Percentiles rank a stretch among this genome's conserved stretches.
phyloP scores from a whole-genome alignment of 2,113 vertebrate species.

The Formicarius rufipectus region DNA sequence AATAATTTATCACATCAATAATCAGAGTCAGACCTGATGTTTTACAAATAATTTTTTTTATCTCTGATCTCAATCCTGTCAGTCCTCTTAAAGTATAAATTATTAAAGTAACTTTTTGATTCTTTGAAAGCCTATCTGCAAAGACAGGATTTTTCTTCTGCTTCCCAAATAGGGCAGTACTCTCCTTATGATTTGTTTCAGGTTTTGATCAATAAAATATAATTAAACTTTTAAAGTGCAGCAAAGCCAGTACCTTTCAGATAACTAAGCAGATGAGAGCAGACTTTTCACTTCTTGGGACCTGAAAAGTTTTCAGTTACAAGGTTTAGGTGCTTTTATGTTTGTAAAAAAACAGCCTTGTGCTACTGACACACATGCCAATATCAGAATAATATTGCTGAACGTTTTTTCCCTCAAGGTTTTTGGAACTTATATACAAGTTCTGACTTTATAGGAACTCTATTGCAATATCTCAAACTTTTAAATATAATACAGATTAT shows the following conservation, averaged over 20 bases:
- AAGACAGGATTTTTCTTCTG: constrained; percentile 11
- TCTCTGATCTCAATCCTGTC: constrained; percentile 53
- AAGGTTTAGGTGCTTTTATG: constrained; percentile 22
- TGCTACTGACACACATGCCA: constrained; percentile 21
- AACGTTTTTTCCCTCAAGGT: not conserved
- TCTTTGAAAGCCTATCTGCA: constrained; percentile 40
- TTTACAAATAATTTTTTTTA: constrained; percentile 52
- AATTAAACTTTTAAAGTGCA: constrained; percentile 41
- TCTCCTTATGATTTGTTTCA: not conserved
- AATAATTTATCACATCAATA: constrained; percentile 65
- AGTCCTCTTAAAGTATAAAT: constrained; percentile 60
- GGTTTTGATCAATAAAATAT: constrained; percentile 66
- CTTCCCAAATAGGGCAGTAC: constrained; percentile 32
- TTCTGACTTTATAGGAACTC: not conserved
- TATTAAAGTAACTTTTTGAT: constrained; percentile 59
- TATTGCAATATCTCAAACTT: not conserved
- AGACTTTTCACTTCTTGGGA: constrained; percentile 22
- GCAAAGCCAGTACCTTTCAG: not conserved
- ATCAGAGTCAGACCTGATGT: constrained; percentile 50
- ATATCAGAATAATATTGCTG: constrained; percentile 43
- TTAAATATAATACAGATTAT: not conserved
- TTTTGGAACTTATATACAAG: not conserved
- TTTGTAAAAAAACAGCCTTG: constrained; percentile 17
- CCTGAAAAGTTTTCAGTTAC: constrained; percentile 36
- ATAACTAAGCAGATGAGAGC: not conserved